Evolutionary conservation across 2,888 invertebrate species (phyloP), one percentile per base, ranked within the genome.

Genomic region (Apamea epomidion): DNA sequence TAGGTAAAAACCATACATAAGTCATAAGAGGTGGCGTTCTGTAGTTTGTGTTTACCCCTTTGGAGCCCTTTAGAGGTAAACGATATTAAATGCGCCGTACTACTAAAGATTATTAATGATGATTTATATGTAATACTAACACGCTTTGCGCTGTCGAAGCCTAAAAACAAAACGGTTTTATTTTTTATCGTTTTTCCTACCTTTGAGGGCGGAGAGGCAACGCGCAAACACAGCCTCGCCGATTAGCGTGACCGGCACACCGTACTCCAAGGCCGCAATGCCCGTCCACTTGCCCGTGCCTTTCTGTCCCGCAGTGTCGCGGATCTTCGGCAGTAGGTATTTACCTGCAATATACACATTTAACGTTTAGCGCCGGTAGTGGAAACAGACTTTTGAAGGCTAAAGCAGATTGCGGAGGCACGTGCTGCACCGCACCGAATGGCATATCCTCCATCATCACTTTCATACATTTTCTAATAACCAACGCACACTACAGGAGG

Each of bases 261-360:
- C 99, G 92, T 99, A 99, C 91, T 99, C 99, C 45, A 99, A 96
- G 0, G 99, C 99, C 6, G 99, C 98, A 89, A 99, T 99, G 0
- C 99, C 99, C 0, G 99, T 99, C 99, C 99, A 99, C 95, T 99
- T 99, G 78, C 99, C 99, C 0, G 99, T 99, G 74, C 99, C 99
- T 95, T 99, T 99, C 97, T 99, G 99, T 0, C 99, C 99, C 10
- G 99, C 99, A 0, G 99, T 98, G 94, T 99, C 99, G 14, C 98
- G 97, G 89, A 99, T 99, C 94, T 99, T 98, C 62, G 99, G 99
- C 84, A 99, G 96, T 70, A 99, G 96, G 91, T 98, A 98, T 81
- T 98, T 96, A 62, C 98, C 98, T 98, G 90, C 95, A 87, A 81
- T 54, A 7, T 60, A 79, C 32, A 77, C 70, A 76, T 18, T 37